These are phyloP conservation scores for Euzetes globulus DNA, from an alignment of 2,888 invertebrate species.

Conservation along the genomic window DNA sequence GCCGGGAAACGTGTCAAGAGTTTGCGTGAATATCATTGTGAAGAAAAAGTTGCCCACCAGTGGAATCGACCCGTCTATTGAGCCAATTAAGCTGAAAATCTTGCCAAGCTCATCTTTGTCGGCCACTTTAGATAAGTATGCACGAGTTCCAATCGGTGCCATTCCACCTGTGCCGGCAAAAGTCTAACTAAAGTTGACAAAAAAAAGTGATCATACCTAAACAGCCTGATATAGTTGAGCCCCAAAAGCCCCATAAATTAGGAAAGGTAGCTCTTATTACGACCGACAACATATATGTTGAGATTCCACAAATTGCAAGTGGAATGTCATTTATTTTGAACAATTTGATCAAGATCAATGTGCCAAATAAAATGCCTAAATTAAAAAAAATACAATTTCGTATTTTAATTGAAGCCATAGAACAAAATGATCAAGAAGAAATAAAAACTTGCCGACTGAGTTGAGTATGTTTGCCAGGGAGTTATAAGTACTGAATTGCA, in stretches of 20 bases:
- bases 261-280: not conserved
- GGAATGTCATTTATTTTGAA: not conserved
- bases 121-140: not conserved
- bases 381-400: no score
- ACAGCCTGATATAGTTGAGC: not conserved
- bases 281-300: not conserved
- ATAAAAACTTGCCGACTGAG: not conserved
- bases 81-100: not conserved
- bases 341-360: not conserved
- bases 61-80: not conserved
- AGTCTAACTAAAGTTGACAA: no score
- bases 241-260: not conserved
- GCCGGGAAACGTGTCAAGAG: not conserved
- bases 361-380: not conserved
- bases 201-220: no score
- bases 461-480: not conserved
- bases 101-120: not conserved
- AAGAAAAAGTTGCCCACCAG: not conserved
- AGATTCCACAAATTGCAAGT: not conserved
- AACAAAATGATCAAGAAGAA: not conserved
- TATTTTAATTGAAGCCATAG: no score
- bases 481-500: not conserved
- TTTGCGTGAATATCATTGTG: not conserved
- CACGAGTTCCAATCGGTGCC: not conserved
- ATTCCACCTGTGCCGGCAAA: not conserved